Base-by-base conservation (phyloP, 2,113 vertebrate genomes). In the Podiceps cristatus region DNA sequence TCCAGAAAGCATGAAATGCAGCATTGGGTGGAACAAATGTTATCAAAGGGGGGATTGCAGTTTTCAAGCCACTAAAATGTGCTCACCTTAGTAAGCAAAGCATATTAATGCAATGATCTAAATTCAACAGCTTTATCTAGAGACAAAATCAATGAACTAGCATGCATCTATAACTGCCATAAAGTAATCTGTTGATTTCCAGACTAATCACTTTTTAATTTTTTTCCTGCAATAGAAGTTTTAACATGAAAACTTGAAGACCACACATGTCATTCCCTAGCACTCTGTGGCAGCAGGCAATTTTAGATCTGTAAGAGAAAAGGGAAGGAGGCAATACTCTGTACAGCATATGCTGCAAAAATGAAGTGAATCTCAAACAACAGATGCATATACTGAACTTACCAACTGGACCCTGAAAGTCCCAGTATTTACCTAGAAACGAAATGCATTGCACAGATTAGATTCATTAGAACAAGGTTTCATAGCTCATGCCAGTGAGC, bases 381-480 rank as follows among this genome's bases (percentile, higher is more conserved):
- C n/a, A 73, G 78, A 44, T 0, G 0, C 33, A 59, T 2, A 19
- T 0, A 69, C 58, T 17, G 28, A 93, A 89, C 92, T 95, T 90
- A 97, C 80, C 90, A 92, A 92, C 33, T 1, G 4, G 28, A 82
- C 90, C 83, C 64, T 73, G 71, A 93, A 94, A 96, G 20, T 11
- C 79, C 35, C 74, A 73, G 50, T 45, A 83, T 97, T 93, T 82
- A 80, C 91, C 93, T 95, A 76, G 75, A 89, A 95, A 90, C 45
- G 83, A 92, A 92, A 91, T 22, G 78, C 50, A 91, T 25, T 49
- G 66, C 53, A 95, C 15, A 67, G 29, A 82, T 93, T 88, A 91
- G 42, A 88, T 55, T 72, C 3, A 11, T 56, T 22, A 74, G 4
- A 77, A 37, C 31, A 56, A 22, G 1, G 2, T 45, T 52, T 62